Percentiles rank a stretch among this genome's conserved stretches.
These are phyloP conservation scores for Lepidurus packardi DNA, from an alignment of 1,140 invertebrate genomes.

Conservation along the genomic window DNA sequence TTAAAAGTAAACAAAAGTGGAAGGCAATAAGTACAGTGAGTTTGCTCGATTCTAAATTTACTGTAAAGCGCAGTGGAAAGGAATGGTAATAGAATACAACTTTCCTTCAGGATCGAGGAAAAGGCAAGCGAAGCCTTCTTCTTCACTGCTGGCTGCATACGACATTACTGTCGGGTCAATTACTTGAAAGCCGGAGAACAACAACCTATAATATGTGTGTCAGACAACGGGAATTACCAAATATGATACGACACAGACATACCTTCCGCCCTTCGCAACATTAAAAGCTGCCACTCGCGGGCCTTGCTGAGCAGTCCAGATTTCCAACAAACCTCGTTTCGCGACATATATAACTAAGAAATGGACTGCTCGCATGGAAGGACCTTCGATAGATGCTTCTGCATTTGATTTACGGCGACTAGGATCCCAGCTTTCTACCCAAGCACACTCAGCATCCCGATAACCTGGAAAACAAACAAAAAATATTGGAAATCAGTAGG, in stretches of 20 bases:
- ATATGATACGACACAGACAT: background rate
- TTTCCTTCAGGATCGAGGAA: conserved; percentile 74
- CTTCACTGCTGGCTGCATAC: background rate
- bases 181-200: conserved; percentile 9
- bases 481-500: conserved; percentile 24
- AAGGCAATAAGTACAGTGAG: conserved; percentile 10
- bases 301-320: conserved; percentile 79
- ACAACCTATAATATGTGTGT: conserved; percentile 5
- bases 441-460: conserved; percentile 84
- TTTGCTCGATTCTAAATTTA: conserved; percentile 37
- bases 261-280: conserved; percentile 50
- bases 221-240: background rate
- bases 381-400: conserved; percentile 45
- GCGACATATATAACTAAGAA: conserved; percentile 83
- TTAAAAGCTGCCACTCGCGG: conserved; percentile 82
- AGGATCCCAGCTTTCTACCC: conserved; percentile 69
- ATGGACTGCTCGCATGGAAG: conserved; percentile 52
- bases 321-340: conserved; percentile 73
- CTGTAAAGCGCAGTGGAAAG: conserved; percentile 80
- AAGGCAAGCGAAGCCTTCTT: conserved; percentile 51
- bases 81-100: conserved; percentile 73
- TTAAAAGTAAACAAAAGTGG: conserved; percentile 35
- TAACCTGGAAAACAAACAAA: conserved; percentile 52
- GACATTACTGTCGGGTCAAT: background rate
- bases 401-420: conserved; percentile 41